phyloP scores from a whole-genome alignment of 2,888 invertebrate genomes.

The Entomobrya multifasciata region DNA sequence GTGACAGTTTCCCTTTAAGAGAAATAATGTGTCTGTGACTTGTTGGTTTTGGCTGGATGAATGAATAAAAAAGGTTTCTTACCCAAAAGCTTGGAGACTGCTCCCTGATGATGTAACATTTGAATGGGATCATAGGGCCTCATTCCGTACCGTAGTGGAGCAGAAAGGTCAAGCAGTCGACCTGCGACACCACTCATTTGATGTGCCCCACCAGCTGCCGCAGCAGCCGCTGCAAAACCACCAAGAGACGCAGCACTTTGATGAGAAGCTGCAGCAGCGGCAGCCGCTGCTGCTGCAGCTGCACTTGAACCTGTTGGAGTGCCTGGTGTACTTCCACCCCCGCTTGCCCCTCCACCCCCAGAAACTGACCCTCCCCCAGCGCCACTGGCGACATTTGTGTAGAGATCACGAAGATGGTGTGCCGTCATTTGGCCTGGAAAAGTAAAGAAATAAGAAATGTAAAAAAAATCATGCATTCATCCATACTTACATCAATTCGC shows the following conservation, averaged over 20 bases:
- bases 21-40: neutral
- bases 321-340: constrained; percentile 10
- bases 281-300: constrained; percentile 52
- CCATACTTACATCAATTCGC: neutral
- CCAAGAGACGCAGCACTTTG: constrained; percentile 48
- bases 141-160: constrained; percentile 84
- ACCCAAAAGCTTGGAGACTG: constrained; percentile 94
- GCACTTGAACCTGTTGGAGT: constrained; percentile 45
- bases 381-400: constrained; percentile 74
- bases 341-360: constrained; percentile 39
- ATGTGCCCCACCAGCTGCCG: constrained; percentile 44
- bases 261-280: constrained; percentile 60
- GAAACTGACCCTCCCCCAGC: constrained; percentile 73
- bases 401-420: constrained; percentile 79
- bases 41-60: too few relatives aligned
- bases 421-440: constrained; percentile 79
- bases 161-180: constrained; percentile 78
- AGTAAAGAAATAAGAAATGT: constrained; percentile 11
- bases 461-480: neutral
- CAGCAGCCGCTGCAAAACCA: constrained; percentile 27
- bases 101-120: constrained; percentile 92
- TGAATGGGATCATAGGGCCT: constrained; percentile 95
- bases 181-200: constrained; percentile 65
- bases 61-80: too few relatives aligned
- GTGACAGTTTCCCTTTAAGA: neutral